phyloP scores from a whole-genome alignment of 2,888 invertebrate genomes.

The Branchellion lobata region DNA sequence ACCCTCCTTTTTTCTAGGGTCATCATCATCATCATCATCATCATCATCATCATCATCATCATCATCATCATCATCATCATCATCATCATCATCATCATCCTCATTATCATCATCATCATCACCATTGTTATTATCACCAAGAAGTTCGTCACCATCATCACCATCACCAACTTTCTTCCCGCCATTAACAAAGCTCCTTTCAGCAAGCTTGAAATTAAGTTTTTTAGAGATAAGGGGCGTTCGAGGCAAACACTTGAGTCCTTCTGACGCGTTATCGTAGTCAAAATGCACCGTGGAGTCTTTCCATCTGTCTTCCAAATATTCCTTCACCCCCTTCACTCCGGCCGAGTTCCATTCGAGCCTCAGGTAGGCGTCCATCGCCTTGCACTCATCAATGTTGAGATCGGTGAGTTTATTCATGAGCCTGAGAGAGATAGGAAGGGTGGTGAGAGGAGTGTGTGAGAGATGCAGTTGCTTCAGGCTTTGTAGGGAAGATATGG shows the following conservation, averaged over 20 bases:
- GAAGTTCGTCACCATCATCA: too few species aligned
- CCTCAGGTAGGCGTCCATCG: slow-evolving; percentile 30
- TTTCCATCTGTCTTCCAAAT: background rate
- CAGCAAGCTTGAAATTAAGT: too few species aligned
- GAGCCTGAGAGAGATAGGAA: slow-evolving; percentile 11
- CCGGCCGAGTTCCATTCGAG: slow-evolving; percentile 28
- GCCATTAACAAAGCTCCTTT: too few species aligned
- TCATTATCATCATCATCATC: background rate
- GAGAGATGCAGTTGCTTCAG: slow-evolving; percentile 36
- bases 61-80: slow-evolving; percentile 29
- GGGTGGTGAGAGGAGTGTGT: slow-evolving; percentile 13
- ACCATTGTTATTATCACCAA: background rate
- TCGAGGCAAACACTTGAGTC: too few species aligned
- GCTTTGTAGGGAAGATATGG: background rate
- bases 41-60: slow-evolving; percentile 29
- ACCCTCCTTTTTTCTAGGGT: too few species aligned
- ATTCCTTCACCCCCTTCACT: slow-evolving; percentile 29
- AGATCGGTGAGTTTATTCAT: slow-evolving; percentile 22
- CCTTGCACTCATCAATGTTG: slow-evolving; percentile 30
- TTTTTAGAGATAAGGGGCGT: too few species aligned
- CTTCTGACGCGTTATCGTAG: too few species aligned
- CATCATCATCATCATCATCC: slow-evolving; percentile 22
- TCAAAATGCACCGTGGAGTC: too few species aligned
- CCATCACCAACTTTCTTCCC: too few species aligned
- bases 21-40: slow-evolving; percentile 24